Conservation (phyloP, 1,140 invertebrate genomes). For the Paralvinella palmiformis region DNA sequence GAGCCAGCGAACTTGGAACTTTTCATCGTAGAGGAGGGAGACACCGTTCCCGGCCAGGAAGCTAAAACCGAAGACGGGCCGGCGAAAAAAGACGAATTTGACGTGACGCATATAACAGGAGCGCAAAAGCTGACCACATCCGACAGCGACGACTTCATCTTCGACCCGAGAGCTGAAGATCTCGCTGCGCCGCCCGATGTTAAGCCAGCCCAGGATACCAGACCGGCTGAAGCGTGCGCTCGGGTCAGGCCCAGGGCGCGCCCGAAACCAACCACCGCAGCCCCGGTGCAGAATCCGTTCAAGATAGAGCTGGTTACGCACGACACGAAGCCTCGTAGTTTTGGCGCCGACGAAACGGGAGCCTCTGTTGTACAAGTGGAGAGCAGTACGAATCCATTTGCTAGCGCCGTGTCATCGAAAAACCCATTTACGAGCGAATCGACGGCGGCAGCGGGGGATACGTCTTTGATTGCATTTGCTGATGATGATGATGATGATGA, state of each 20-base stretch:
- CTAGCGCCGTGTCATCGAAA: too few relatives aligned
- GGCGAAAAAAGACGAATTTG: too few relatives aligned
- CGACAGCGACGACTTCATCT: too few relatives aligned
- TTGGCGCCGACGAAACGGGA: background rate
- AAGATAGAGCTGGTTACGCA: slow-evolving; percentile 6
- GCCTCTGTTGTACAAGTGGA: background rate
- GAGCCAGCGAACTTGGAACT: too few relatives aligned
- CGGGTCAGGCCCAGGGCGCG: slow-evolving; percentile 8
- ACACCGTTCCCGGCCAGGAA: too few relatives aligned
- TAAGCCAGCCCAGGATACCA: background rate
- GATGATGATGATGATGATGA: background rate
- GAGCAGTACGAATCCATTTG: background rate
- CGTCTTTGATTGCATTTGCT: background rate
- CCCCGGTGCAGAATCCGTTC: slow-evolving; percentile 11
- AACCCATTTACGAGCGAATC: slow-evolving; percentile 4
- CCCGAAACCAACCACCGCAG: background rate
- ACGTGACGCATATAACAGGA: too few relatives aligned
- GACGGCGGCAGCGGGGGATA: background rate
- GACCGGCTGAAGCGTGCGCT: background rate
- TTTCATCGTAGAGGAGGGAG: too few relatives aligned
- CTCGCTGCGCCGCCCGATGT: too few relatives aligned
- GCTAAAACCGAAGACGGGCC: too few relatives aligned
- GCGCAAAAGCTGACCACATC: too few relatives aligned
- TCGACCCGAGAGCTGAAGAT: too few relatives aligned
- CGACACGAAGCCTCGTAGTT: background rate